These are phyloP conservation scores for Epinotia bilunana DNA, from an alignment of 2,888 invertebrate genomes.

Conservation along the genomic window DNA sequence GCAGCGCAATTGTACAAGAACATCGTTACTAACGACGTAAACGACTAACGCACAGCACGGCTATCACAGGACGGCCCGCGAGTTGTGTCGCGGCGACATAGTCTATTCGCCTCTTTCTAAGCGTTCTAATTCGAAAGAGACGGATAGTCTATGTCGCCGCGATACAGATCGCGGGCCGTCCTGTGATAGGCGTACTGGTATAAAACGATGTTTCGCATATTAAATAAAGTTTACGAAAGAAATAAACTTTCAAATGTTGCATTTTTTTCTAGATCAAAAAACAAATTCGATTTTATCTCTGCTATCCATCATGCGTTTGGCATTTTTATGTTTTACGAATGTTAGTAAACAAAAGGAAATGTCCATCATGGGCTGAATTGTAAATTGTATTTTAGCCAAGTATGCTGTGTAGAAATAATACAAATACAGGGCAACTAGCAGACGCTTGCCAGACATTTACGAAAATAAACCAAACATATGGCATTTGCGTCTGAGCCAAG, in stretches of 20 bases:
- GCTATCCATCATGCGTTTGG: neutral
- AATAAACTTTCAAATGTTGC: neutral
- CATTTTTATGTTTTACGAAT: neutral
- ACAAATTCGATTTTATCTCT: neutral
- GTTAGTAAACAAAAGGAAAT: constrained; percentile 14
- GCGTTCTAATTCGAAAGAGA: too few relatives aligned
- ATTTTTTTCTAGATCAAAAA: neutral
- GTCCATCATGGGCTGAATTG: neutral
- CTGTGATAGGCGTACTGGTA: too few relatives aligned
- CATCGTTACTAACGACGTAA: too few relatives aligned
- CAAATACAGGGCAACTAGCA: constrained; percentile 52
- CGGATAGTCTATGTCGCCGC: too few relatives aligned
- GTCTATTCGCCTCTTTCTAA: too few relatives aligned
- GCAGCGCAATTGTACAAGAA: too few relatives aligned
- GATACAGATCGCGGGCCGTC: too few relatives aligned
- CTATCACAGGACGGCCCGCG: too few relatives aligned
- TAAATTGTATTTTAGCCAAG: constrained; percentile 14
- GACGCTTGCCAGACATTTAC: constrained; percentile 67
- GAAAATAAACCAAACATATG: constrained; percentile 56
- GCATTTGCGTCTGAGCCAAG: constrained; percentile 53
- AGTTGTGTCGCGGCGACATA: too few relatives aligned
- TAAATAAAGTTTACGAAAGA: neutral
- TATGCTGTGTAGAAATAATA: constrained; percentile 25
- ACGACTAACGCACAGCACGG: too few relatives aligned
- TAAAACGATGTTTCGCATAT: neutral